Evolutionary conservation across 2,888 invertebrate genomes (phyloP).

Genomic region (Adela reaumurella): DNA sequence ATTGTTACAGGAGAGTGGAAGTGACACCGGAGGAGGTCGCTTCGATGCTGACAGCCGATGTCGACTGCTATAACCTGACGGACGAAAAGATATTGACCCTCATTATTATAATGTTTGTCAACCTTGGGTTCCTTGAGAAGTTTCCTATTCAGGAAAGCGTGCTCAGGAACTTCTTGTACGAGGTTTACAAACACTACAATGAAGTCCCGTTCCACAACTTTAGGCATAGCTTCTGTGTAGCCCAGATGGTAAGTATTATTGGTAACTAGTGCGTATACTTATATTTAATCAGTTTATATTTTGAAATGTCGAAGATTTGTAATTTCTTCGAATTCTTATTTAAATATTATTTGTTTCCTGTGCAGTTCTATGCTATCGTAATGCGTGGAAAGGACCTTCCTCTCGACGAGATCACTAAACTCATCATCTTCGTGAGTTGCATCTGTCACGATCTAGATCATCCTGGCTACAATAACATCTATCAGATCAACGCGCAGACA

Average conservation of each 20-base stretch:
- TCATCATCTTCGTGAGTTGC: conserved; percentile 72
- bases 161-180: conserved; percentile 68
- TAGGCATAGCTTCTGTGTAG: conserved; percentile 82
- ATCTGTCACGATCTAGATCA: conserved; percentile 80
- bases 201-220: conserved; percentile 87
- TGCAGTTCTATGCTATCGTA: conserved; percentile 77
- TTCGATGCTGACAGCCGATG: conserved; percentile 31
- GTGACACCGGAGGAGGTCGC: neutral
- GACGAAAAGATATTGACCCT: conserved; percentile 75
- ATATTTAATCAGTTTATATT: too few relatives aligned
- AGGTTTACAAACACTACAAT: conserved; percentile 77
- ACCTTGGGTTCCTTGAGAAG: conserved; percentile 69
- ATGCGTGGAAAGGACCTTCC: conserved; percentile 68
- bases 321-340: too few relatives aligned
- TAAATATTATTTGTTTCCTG: too few relatives aligned
- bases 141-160: conserved; percentile 70
- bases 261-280: too few relatives aligned
- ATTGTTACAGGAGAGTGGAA: neutral
- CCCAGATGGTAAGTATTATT: conserved; percentile 76
- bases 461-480: conserved; percentile 75
- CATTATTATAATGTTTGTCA: conserved; percentile 78
- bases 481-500: conserved; percentile 79
- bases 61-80: conserved; percentile 80
- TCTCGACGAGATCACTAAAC: conserved; percentile 70
- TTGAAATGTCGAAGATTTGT: too few relatives aligned